Evolutionary conservation across 92 coral and sea anemone species (phyloP).

Genomic region (Siderastrea radians): DNA sequence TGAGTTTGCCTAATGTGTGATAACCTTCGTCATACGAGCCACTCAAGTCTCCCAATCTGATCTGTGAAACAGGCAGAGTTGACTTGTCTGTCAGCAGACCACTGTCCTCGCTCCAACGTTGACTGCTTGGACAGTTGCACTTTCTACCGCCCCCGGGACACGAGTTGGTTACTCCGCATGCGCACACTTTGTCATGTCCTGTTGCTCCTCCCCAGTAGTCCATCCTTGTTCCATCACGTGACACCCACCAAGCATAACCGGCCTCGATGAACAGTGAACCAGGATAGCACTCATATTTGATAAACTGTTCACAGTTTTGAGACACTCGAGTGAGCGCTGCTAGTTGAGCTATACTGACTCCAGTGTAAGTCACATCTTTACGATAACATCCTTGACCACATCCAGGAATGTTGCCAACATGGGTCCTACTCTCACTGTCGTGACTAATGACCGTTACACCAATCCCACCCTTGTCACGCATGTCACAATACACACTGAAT

Average conservation of each 20-base stretch:
- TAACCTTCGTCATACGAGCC: neutral
- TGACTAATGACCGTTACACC: neutral
- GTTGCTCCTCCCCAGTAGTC: neutral
- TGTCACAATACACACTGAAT: neutral
- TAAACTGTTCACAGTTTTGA: neutral
- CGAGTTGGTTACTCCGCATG: slow-evolving; percentile 1
- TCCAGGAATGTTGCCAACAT: neutral
- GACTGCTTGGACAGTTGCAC: neutral
- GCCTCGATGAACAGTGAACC: neutral
- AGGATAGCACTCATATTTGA: neutral
- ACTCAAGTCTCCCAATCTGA: neutral
- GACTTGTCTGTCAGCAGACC: neutral
- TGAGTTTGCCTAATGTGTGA: neutral
- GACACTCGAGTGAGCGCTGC: neutral
- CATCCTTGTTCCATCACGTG: slow-evolving; percentile 2
- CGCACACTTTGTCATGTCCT: neutral
- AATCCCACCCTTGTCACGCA: slow-evolving; percentile 6
- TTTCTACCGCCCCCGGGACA: neutral
- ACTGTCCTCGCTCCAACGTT: neutral
- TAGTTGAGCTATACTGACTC: neutral
- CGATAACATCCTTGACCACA: neutral
- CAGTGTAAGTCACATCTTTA: neutral
- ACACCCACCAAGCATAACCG: slow-evolving; percentile 17
- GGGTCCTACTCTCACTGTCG: neutral
- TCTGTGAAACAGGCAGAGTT: neutral